Evolutionary conservation across 1,140 invertebrate species (phyloP), one percentile per base, ranked within the genome.

Genomic region (Drosophila arizonae): DNA sequence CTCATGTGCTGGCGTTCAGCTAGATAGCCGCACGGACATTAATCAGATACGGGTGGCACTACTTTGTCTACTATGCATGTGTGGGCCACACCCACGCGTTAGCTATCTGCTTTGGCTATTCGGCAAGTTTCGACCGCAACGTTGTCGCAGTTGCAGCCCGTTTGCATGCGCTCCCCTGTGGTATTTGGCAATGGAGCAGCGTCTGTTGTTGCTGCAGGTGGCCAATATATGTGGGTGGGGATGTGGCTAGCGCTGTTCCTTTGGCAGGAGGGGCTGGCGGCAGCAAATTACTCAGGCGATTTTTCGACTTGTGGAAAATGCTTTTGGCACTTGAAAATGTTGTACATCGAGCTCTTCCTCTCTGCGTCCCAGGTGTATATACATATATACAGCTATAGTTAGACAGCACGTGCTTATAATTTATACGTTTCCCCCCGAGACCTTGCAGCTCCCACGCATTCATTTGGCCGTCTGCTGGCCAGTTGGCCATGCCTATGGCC

Each of bases 81-180:
- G 33, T 46, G n/a, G 28, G 56, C 68, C 17, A 17, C 56, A 46
- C 28, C 60, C 13, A 28, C 26, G 17, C 54, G 54, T 21, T 13
- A 39, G 41, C 9, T 71, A 45, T 51, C 36, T 13, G 36, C 36
- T 58, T 46, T 24, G 21, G 21, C 21, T 66, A 76, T 85, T 81
- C 52, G 57, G 65, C 77, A 86, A 78, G 75, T 78, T 76, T 64
- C 24, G 57, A 33, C 75, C 81, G 45, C 78, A 81, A 79, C 72
- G 72, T 76, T 87, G 78, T 76, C 65, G 51, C 56, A 66, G 70
- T 64, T 78, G 66, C 36, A 17, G 26, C 15, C 63, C 41, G 46
- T 46, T 52, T 48, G 45, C 41, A 15, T 24, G 39, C 8, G 28
- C 33, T 56, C 21, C 62, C 39, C 39, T 64, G 64, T 55, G 60